These are phyloP conservation scores for Nematopogon swammerdamellus DNA, from an alignment of 2,888 invertebrate genomes.

Conservation along the genomic window DNA sequence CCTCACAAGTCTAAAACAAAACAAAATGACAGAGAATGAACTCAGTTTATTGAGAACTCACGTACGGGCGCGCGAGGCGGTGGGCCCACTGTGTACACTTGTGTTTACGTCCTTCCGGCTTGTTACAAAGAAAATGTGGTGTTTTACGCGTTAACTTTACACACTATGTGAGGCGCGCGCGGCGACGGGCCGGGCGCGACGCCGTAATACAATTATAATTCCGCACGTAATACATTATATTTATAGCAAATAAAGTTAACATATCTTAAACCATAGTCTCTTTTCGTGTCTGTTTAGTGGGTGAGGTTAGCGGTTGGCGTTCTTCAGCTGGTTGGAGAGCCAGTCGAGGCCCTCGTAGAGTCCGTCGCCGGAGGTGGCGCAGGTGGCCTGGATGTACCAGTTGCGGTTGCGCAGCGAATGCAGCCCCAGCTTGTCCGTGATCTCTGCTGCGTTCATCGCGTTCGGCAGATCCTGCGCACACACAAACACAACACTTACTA, in stretches of 20 bases:
- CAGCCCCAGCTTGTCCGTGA: constrained; percentile 98
- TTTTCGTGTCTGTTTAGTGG: constrained; percentile 34
- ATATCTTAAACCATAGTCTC: constrained; percentile 58
- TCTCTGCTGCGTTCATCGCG: constrained; percentile 99
- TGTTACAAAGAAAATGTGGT: constrained; percentile 33
- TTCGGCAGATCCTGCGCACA: constrained; percentile 91
- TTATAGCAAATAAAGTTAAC: constrained; percentile 56
- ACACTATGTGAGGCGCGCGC: constrained; percentile 28
- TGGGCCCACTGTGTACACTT: not conserved
- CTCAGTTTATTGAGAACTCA: not conserved
- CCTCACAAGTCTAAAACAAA: not conserved
- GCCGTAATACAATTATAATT: constrained; percentile 44
- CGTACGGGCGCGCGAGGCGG: not conserved
- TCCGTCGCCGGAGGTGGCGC: constrained; percentile 98
- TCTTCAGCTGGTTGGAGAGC: constrained; percentile 99
- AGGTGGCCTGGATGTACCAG: constrained; percentile 97
- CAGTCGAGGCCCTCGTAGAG: constrained; percentile 99
- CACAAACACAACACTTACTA: no score
- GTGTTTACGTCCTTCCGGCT: not conserved
- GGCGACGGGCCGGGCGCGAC: not conserved
- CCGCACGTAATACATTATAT: constrained; percentile 54
- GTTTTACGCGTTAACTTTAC: constrained; percentile 42
- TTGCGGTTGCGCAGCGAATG: constrained; percentile 97
- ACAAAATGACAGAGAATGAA: not conserved
- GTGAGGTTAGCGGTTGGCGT: constrained; percentile 85